phyloP scores from a whole-genome alignment of 2,888 invertebrate genomes.

The Artemia sinica region DNA sequence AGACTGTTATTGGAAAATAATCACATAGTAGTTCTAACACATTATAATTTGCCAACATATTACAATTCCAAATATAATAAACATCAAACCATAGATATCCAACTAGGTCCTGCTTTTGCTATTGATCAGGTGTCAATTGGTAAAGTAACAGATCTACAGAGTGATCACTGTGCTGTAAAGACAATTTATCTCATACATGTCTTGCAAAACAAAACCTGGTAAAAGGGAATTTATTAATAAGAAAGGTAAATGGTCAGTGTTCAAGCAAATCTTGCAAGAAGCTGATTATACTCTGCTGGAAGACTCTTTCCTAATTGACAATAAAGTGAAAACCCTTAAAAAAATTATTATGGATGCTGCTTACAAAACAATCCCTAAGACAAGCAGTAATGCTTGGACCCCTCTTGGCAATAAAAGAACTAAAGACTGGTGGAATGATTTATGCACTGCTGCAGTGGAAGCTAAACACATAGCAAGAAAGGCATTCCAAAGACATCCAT shows the following conservation, averaged over 20 bases:
- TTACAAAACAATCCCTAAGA: neutral
- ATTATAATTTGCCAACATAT: neutral
- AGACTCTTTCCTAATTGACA: neutral
- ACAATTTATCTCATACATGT: neutral
- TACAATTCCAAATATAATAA: neutral
- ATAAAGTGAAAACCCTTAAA: neutral
- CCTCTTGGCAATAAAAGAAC: neutral
- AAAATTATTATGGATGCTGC: neutral
- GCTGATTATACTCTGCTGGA: neutral
- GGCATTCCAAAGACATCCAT: neutral
- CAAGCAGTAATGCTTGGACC: fast-evolving
- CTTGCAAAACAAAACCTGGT: neutral
- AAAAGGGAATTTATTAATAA: neutral
- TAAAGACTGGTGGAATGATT: neutral
- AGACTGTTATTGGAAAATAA: neutral
- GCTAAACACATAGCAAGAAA: neutral
- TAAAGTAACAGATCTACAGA: neutral
- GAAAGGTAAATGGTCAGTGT: neutral
- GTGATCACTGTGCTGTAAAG: neutral
- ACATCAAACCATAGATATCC: neutral
- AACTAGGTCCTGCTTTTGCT: neutral
- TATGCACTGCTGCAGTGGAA: neutral
- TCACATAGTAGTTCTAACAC: neutral
- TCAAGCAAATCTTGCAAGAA: neutral
- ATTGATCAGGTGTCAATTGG: too few species aligned